These are phyloP conservation scores for Musca vetustissima DNA, from an alignment of 1,140 invertebrate species.

Conservation along the genomic window DNA sequence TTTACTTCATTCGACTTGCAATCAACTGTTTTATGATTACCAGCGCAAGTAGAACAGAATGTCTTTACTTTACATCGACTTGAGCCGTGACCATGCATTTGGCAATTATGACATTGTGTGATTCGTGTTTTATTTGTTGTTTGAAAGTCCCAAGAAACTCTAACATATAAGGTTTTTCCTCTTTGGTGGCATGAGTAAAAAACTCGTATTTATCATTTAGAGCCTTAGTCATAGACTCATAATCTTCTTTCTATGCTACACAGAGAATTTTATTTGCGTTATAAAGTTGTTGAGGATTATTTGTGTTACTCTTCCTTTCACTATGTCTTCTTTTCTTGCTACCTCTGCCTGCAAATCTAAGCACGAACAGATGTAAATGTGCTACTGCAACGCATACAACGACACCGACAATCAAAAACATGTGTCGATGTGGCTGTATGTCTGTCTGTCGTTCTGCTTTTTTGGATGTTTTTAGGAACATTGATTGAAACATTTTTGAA, in stretches of 20 bases:
- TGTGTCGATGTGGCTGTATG: too few relatives aligned
- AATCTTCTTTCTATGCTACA: background rate
- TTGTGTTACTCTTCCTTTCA: too few relatives aligned
- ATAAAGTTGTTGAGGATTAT: too few relatives aligned
- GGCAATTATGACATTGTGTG: constrained; percentile 11
- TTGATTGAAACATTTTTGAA: too few relatives aligned
- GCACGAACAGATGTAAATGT: too few relatives aligned
- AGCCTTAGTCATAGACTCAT: background rate
- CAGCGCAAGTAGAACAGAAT: background rate
- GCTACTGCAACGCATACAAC: too few relatives aligned
- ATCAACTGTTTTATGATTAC: background rate
- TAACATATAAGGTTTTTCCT: constrained; percentile 1
- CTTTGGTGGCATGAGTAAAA: constrained; percentile 5
- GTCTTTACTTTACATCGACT: constrained; percentile 5
- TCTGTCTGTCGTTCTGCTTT: too few relatives aligned
- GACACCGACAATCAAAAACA: too few relatives aligned
- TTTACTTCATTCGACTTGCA: background rate
- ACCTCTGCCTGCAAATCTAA: too few relatives aligned
- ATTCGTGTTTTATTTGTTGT: background rate
- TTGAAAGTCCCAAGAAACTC: background rate
- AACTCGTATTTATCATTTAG: background rate
- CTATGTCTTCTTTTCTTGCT: too few relatives aligned
- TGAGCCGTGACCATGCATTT: constrained; percentile 11
- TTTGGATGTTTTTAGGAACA: too few relatives aligned
- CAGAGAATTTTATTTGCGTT: too few relatives aligned